Percentiles rank a stretch among this genome's conserved stretches.
These are phyloP conservation scores for Dolichotis patagonum DNA, from an alignment of 2,113 vertebrate species.

Conservation along the genomic window DNA sequence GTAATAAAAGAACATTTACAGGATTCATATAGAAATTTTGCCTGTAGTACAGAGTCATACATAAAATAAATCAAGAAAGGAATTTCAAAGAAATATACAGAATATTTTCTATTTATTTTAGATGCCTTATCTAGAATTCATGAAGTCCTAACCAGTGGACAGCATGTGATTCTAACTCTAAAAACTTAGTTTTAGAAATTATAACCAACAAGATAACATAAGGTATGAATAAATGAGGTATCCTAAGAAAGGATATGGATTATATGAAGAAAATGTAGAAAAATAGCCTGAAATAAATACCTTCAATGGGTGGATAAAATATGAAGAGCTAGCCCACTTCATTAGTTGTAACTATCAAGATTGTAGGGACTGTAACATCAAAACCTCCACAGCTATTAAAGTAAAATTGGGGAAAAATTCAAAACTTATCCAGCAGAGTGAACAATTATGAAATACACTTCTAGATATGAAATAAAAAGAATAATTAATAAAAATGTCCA, in stretches of 20 bases:
- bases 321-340: background rate
- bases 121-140: background rate
- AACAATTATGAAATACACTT: background rate
- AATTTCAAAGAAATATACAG: background rate
- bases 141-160: background rate
- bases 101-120: background rate
- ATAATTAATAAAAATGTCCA: background rate
- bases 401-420: background rate
- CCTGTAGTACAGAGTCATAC: background rate
- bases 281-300: background rate
- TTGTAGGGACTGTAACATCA: background rate
- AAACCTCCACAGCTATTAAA: background rate
- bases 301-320: background rate
- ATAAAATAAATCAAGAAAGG: background rate
- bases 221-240: background rate
- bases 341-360: background rate
- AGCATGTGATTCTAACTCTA: background rate
- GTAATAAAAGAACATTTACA: background rate
- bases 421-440: background rate
- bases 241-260: background rate
- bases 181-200: background rate
- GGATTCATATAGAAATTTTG: background rate
- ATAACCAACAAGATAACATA: background rate
- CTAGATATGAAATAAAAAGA: background rate
- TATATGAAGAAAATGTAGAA: background rate